phyloP scores from a whole-genome alignment of 2,888 invertebrate species.

The Drosophila subquinaria region DNA sequence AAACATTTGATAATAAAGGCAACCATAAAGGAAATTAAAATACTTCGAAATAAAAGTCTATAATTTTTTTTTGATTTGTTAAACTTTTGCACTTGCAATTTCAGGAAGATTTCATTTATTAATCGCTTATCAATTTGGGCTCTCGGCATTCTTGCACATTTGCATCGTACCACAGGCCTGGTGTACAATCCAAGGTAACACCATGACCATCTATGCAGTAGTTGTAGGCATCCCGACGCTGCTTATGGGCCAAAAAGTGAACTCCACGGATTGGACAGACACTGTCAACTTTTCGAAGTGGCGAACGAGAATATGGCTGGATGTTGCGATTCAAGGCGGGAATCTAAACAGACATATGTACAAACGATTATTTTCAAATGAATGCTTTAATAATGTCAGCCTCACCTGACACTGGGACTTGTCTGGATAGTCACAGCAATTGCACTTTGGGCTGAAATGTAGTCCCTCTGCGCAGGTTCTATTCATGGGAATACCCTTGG shows the following conservation, averaged over 20 bases:
- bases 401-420: slow-evolving; percentile 76
- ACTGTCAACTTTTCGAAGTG: slow-evolving; percentile 66
- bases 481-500: slow-evolving; percentile 64
- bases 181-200: slow-evolving; percentile 79
- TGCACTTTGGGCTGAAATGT: slow-evolving; percentile 68
- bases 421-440: slow-evolving; percentile 75
- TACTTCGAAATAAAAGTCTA: not conserved
- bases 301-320: slow-evolving; percentile 57
- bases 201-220: slow-evolving; percentile 82
- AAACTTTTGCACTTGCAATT: not conserved
- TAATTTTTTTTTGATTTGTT: not conserved
- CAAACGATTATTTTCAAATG: not conserved
- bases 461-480: slow-evolving; percentile 72
- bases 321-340: slow-evolving; percentile 63
- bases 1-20: not conserved
- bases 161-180: slow-evolving; percentile 80
- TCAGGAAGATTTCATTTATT: not conserved
- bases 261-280: slow-evolving; percentile 75
- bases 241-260: slow-evolving; percentile 71
- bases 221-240: slow-evolving; percentile 71
- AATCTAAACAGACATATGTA: slow-evolving; percentile 53
- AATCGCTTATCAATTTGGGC: slow-evolving; percentile 48
- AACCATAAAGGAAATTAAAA: not conserved
- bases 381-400: not conserved
- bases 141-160: slow-evolving; percentile 75